Percentiles rank a stretch among this genome's conserved stretches.
phyloP scores from a whole-genome alignment of 1,140 invertebrate species.

The Frieseomelitta varia region DNA sequence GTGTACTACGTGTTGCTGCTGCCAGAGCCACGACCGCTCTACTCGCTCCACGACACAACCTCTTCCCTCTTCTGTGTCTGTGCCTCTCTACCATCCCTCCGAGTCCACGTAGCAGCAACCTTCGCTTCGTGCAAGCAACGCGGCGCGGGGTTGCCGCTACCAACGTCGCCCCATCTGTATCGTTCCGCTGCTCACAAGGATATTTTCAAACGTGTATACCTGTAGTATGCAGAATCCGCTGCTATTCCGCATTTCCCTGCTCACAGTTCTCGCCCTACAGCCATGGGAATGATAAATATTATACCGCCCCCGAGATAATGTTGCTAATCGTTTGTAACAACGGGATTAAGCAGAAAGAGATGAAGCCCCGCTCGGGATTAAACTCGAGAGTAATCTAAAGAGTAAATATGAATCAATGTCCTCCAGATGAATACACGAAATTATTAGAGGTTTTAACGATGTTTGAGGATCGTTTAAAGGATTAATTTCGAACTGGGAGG shows the following conservation, averaged over 20 bases:
- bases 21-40: slow-evolving; percentile 47
- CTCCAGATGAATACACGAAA: background rate
- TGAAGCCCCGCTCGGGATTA: background rate
- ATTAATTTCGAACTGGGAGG: background rate
- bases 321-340: slow-evolving; percentile 23
- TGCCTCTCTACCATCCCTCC: slow-evolving; percentile 55
- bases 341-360: background rate
- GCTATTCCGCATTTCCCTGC: slow-evolving; percentile 3
- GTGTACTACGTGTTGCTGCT: slow-evolving; percentile 67
- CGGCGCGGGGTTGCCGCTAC: slow-evolving; percentile 48
- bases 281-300: slow-evolving; percentile 7
- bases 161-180: slow-evolving; percentile 41
- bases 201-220: slow-evolving; percentile 38
- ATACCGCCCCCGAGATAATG: background rate
- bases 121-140: slow-evolving; percentile 9
- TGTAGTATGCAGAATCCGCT: background rate
- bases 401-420: slow-evolving; percentile 31
- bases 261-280: background rate
- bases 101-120: slow-evolving; percentile 43
- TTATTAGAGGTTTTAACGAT: background rate
- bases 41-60: slow-evolving; percentile 28
- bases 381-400: slow-evolving; percentile 7
- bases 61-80: slow-evolving; percentile 16
- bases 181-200: slow-evolving; percentile 35
- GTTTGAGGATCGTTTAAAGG: slow-evolving; percentile 2